A percentile compares a stretch with the other conserved stretches of the same genome.
These are phyloP conservation scores for Cinclus cinclus DNA, from an alignment of 2,113 vertebrate species.

Conservation along the genomic window DNA sequence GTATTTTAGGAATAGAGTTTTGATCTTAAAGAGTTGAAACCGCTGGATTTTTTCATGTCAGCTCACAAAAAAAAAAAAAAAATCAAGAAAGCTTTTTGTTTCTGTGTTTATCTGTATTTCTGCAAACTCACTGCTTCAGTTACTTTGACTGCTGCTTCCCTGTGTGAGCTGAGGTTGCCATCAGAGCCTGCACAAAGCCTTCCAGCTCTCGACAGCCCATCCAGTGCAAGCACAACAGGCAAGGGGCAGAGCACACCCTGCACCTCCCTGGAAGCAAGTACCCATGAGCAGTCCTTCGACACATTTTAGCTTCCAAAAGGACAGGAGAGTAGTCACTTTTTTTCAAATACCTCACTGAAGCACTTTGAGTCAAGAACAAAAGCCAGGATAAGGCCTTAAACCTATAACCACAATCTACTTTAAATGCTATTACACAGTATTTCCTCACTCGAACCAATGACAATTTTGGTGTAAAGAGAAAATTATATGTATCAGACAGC, in stretches of 20 bases:
- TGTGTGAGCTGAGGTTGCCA: not conserved
- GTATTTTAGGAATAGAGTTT: not conserved
- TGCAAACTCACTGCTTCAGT: not conserved
- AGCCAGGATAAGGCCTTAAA: not conserved
- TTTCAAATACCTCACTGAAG: not conserved
- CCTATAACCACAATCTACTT: not conserved
- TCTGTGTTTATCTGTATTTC: not conserved
- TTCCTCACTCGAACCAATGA: not conserved
- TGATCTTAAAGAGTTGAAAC: not conserved
- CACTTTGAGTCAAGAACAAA: not conserved
- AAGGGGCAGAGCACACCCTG: not conserved
- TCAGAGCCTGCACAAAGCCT: not conserved
- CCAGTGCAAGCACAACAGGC: not conserved
- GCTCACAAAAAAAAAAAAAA: not conserved
- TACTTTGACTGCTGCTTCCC: not conserved
- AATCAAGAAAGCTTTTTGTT: not conserved
- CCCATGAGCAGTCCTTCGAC: not conserved
- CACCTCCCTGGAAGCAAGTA: accelerated
- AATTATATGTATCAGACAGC: not conserved
- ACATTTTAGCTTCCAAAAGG: not conserved
- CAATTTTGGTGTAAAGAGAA: not conserved
- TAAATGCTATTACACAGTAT: not conserved
- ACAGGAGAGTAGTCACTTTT: not conserved
- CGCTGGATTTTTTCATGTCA: not conserved
- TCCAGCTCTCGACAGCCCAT: accelerated